Percentiles rank a stretch among this genome's conserved stretches.
Evolutionary conservation across 1,140 invertebrate genomes (phyloP).

Genomic region (Drosophila watanabei): DNA sequence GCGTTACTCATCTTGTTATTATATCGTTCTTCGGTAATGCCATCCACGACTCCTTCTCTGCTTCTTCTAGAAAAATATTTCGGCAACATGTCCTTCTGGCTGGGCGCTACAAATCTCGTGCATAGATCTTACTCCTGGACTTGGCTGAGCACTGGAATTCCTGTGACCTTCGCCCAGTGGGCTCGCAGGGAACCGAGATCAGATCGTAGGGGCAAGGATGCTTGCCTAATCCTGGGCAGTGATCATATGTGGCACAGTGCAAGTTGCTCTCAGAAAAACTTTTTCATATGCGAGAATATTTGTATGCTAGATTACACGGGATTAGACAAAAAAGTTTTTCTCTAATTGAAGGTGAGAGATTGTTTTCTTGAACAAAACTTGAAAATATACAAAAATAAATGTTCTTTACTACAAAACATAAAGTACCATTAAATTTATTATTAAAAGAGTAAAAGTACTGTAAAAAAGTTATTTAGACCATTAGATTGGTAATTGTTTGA

Average conservation of each 20-base stretch:
- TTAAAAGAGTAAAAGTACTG: neutral
- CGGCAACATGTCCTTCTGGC: slow-evolving; percentile 50
- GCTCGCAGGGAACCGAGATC: slow-evolving; percentile 23
- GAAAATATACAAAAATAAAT: neutral
- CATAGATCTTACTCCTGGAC: slow-evolving; percentile 35
- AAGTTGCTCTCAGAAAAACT: slow-evolving; percentile 28
- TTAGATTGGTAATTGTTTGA: neutral
- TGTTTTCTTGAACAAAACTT: neutral
- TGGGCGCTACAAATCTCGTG: slow-evolving; percentile 56
- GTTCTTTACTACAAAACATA: neutral
- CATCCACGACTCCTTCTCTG: neutral
- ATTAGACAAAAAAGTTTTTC: slow-evolving; percentile 19
- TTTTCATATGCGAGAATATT: slow-evolving; percentile 57
- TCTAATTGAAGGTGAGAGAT: neutral
- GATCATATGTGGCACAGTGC: slow-evolving; percentile 56
- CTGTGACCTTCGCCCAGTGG: slow-evolving; percentile 60
- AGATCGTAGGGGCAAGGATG: slow-evolving; percentile 1
- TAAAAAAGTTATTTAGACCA: neutral
- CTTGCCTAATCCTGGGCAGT: slow-evolving; percentile 37
- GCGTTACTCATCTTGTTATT: neutral
- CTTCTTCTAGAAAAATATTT: slow-evolving; percentile 20
- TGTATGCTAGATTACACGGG: slow-evolving; percentile 21
- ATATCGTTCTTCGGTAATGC: no score
- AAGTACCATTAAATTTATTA: neutral
- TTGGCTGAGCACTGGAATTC: slow-evolving; percentile 55